Evolutionary conservation across 2,113 vertebrate species (phyloP).

Genomic region (Dendrocopos noguchii): DNA sequence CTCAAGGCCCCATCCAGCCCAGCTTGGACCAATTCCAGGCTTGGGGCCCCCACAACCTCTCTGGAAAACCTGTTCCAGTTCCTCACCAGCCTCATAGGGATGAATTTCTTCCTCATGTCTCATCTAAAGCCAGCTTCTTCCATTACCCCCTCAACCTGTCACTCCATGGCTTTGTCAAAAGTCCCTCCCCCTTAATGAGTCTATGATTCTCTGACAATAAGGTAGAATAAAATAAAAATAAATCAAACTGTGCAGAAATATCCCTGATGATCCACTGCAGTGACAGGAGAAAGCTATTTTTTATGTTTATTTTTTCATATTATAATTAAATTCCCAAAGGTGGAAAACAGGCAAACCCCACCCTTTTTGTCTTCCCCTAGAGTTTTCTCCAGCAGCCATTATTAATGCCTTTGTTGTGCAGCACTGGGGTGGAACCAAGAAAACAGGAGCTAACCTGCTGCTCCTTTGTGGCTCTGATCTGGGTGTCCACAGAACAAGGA

Average conservation of each 20-base stretch:
- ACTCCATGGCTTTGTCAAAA: too few relatives aligned
- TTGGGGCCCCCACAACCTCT: too few relatives aligned
- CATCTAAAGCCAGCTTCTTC: too few relatives aligned
- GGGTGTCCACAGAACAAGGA: neutral
- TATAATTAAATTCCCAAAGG: neutral
- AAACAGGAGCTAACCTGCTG: neutral
- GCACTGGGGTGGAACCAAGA: neutral
- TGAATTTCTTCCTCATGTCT: too few relatives aligned
- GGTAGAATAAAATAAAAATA: neutral
- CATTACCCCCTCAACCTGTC: too few relatives aligned
- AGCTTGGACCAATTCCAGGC: too few relatives aligned
- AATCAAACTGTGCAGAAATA: neutral
- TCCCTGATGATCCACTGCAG: neutral
- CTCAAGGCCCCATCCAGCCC: too few relatives aligned
- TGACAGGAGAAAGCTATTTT: neutral
- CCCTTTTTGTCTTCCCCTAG: neutral
- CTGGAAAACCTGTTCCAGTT: too few relatives aligned
- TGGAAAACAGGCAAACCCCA: neutral
- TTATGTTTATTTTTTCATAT: neutral
- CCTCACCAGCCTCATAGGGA: too few relatives aligned
- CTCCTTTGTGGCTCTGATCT: neutral
- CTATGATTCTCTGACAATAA: neutral
- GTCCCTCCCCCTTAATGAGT: too few relatives aligned
- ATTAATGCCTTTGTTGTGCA: constrained; percentile 9
- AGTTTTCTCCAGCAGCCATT: neutral